Evolutionary conservation across 2,113 vertebrate species (phyloP).

Genomic region (Psittacara wagleri): DNA sequence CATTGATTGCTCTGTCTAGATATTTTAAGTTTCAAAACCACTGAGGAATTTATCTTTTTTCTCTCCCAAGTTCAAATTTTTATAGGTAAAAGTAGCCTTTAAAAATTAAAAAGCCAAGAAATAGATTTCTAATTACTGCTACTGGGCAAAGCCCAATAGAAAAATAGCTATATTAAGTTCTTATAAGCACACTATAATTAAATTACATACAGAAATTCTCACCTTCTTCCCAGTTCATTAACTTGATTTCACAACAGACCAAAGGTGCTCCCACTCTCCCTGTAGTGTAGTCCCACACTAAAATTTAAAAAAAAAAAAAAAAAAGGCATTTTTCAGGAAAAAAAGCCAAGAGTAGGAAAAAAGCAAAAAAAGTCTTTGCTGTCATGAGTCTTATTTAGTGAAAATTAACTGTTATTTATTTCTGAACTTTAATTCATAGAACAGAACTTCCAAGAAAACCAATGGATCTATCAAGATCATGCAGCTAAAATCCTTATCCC

Average conservation of each 20-base stretch:
- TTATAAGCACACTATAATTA: neutral
- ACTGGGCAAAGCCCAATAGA: neutral
- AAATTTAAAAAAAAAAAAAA: neutral
- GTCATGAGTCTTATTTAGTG: neutral
- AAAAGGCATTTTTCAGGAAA: neutral
- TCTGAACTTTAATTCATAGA: neutral
- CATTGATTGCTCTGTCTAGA: neutral
- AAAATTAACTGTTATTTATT: neutral
- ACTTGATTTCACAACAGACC: slow-evolving; percentile 91
- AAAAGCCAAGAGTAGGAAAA: neutral
- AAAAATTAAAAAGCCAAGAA: neutral
- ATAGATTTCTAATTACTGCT: neutral
- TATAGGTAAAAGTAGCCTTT: neutral
- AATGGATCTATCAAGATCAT: neutral
- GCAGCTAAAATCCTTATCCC: neutral
- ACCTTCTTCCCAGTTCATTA: slow-evolving; percentile 96
- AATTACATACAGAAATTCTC: slow-evolving; percentile 30
- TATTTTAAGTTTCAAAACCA: neutral
- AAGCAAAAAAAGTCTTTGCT: neutral
- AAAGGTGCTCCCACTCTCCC: slow-evolving; percentile 94
- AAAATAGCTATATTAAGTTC: neutral
- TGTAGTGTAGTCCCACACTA: slow-evolving; percentile 94
- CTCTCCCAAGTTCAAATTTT: neutral
- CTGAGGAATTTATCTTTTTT: neutral
- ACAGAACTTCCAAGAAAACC: neutral